Conservation (phyloP, 92 coral and sea anemone species). For the Nematostella vectensis region DNA sequence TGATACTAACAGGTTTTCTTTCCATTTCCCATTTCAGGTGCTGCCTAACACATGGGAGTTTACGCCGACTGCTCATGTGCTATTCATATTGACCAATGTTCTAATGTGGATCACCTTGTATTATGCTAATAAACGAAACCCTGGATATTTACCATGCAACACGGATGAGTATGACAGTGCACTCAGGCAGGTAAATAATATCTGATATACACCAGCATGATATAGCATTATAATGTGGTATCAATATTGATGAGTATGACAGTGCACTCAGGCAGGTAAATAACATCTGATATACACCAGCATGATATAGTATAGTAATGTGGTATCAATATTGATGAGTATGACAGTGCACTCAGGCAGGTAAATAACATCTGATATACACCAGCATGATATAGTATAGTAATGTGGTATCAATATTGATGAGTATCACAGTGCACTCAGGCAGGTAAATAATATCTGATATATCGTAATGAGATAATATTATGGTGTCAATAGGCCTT, state of each 20-base stretch:
- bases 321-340: slow-evolving; percentile 80
- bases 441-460: slow-evolving; percentile 80
- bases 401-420: too few species aligned
- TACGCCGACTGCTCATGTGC: slow-evolving; percentile 43
- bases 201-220: too few species aligned
- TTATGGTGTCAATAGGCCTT: too few species aligned
- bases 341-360: slow-evolving; percentile 83
- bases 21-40: slow-evolving; percentile 52
- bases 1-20: too few species aligned
- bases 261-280: slow-evolving; percentile 77
- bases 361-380: too few species aligned
- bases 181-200: slow-evolving; percentile 73
- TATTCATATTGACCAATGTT: slow-evolving; percentile 54
- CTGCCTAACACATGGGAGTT: slow-evolving; percentile 62
- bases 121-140: slow-evolving; percentile 62
- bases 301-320: too few species aligned
- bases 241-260: slow-evolving; percentile 82
- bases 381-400: too few species aligned
- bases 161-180: slow-evolving; percentile 88
- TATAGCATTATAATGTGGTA: too few species aligned
- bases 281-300: too few species aligned
- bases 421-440: slow-evolving; percentile 83
- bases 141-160: slow-evolving; percentile 74
- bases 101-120: slow-evolving; percentile 85
- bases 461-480: too few species aligned